phyloP scores from a whole-genome alignment of 2,888 invertebrate genomes.

The Phortica okadai region DNA sequence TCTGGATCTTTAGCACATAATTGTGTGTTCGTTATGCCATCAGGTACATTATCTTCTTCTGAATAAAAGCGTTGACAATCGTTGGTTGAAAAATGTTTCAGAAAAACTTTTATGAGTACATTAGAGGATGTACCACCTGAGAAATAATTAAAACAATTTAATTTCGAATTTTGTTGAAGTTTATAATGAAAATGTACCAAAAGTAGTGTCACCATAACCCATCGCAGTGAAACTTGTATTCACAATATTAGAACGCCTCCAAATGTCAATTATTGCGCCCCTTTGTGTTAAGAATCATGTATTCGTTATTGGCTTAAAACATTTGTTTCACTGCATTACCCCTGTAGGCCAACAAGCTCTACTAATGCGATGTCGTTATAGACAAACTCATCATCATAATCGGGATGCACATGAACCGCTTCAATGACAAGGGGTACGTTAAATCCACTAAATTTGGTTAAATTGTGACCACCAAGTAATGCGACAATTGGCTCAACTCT shows the following conservation, averaged over 20 bases:
- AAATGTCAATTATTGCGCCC: constrained; percentile 77
- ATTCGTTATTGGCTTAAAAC: too few species aligned
- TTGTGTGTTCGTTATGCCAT: constrained; percentile 44
- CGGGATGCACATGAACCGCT: neutral
- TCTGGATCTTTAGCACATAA: constrained; percentile 43
- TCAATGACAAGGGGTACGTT: neutral
- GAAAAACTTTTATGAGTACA: constrained; percentile 39
- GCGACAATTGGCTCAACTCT: neutral
- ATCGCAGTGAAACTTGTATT: constrained; percentile 77
- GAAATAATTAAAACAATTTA: neutral
- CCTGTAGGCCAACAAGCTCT: neutral
- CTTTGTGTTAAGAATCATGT: too few species aligned
- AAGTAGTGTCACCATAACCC: constrained; percentile 78
- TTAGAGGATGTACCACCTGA: constrained; percentile 47
- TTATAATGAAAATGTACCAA: constrained; percentile 36
- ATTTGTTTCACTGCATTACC: neutral
- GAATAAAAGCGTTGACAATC: constrained; percentile 35
- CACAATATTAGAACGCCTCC: constrained; percentile 64
- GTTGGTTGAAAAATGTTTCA: constrained; percentile 36
- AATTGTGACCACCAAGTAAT: neutral
- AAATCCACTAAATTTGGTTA: neutral
- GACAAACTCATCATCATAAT: neutral
- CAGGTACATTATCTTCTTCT: constrained; percentile 24
- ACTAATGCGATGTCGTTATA: neutral
- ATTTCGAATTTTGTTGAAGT: too few species aligned